phyloP scores from a whole-genome alignment of 2,113 vertebrate species.

The Hyaena hyaena region DNA sequence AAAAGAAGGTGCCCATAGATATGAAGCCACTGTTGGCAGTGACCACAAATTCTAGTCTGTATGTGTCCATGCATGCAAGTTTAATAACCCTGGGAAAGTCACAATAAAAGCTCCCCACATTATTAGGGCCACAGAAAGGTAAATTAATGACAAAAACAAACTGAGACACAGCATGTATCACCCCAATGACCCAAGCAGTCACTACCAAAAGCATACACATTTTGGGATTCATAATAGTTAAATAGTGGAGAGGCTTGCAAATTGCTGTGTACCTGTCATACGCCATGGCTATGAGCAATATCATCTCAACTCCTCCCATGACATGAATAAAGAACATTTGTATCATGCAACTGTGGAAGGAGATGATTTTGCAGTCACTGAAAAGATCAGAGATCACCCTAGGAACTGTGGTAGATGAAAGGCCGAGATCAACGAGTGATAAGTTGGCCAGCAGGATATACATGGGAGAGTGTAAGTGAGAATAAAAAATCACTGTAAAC shows the following conservation, averaged over 20 bases:
- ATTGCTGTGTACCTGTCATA: conserved; percentile 76
- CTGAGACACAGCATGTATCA: conserved; percentile 74
- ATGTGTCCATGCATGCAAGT: conserved; percentile 72
- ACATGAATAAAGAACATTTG: conserved; percentile 83
- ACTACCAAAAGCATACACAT: conserved; percentile 50
- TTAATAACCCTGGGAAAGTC: conserved; percentile 78
- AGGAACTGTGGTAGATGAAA: conserved; percentile 78
- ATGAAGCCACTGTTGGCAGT: conserved; percentile 78
- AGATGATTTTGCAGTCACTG: conserved; percentile 59
- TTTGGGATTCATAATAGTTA: conserved; percentile 67
- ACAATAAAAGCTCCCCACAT: conserved; percentile 77
- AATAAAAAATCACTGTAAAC: conserved; percentile 64
- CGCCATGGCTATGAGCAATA: conserved; percentile 74
- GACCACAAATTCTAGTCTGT: conserved; percentile 74
- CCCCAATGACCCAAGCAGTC: conserved; percentile 58
- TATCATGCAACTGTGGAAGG: conserved; percentile 71
- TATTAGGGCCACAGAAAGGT: conserved; percentile 75
- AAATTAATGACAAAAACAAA: conserved; percentile 77
- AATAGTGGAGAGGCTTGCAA: conserved; percentile 77
- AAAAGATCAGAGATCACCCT: conserved; percentile 74
- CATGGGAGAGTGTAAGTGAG: conserved; percentile 74
- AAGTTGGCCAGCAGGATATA: conserved; percentile 79
- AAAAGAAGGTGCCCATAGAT: conserved; percentile 73
- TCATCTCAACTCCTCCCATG: conserved; percentile 76
- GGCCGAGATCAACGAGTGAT: conserved; percentile 73